Evolutionary conservation across 2,113 vertebrate genomes (phyloP).

Genomic region (Chionomys nivalis): DNA sequence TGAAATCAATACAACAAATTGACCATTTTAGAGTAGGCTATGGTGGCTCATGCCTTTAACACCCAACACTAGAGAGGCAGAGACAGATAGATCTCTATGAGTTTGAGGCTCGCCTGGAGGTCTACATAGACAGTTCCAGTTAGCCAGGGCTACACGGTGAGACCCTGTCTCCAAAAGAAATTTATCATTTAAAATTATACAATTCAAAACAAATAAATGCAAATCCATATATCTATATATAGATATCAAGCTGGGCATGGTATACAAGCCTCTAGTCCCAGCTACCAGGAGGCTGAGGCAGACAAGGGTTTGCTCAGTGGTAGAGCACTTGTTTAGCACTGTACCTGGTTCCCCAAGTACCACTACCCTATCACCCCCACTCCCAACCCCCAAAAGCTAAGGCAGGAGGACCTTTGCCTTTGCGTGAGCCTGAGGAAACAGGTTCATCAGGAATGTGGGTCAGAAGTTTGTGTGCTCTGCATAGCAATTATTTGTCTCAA

Average conservation of each 20-base stretch:
- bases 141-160: neutral
- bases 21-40: neutral
- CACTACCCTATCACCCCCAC: neutral
- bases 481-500: neutral
- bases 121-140: neutral
- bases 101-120: neutral
- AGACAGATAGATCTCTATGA: neutral
- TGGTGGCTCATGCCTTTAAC: neutral
- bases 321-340: neutral
- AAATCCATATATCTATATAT: neutral
- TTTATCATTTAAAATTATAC: neutral
- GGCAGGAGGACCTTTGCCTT: neutral
- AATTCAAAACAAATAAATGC: neutral
- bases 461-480: neutral
- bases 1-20: neutral
- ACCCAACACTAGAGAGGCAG: neutral
- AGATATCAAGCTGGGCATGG: neutral
- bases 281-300: neutral
- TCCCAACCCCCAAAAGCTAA: neutral
- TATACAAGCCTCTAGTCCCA: neutral
- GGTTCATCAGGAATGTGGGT: neutral
- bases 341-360: neutral
- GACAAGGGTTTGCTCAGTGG: neutral
- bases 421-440: neutral
- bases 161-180: neutral